phyloP scores from a whole-genome alignment of 2,888 invertebrate species.

The Hermaeophaga mercurialis region DNA sequence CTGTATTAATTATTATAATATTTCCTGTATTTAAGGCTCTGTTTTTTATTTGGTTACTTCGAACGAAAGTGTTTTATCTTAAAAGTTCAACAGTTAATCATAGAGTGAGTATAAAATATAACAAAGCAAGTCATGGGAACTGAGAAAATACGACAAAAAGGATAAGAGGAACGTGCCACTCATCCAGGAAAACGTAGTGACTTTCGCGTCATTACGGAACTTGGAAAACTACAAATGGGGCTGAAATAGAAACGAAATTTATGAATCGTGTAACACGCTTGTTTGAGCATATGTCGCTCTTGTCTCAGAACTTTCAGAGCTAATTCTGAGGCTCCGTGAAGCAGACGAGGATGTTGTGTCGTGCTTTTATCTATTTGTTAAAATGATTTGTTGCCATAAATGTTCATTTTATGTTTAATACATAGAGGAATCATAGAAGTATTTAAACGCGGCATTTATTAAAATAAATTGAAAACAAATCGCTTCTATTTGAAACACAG shows the following conservation, averaged over 20 bases:
- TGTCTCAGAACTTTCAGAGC: conserved; percentile 4
- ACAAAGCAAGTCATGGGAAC: neutral
- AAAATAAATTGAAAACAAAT: no score
- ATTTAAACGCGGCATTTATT: no score
- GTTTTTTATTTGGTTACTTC: no score
- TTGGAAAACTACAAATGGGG: conserved; percentile 39
- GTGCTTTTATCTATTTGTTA: conserved; percentile 4
- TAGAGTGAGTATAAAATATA: neutral
- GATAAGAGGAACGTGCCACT: conserved; percentile 9
- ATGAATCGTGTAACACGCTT: conserved; percentile 22
- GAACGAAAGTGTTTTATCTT: no score
- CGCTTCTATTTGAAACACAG: no score
- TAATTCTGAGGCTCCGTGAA: conserved; percentile 10
- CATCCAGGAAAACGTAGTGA: conserved; percentile 20
- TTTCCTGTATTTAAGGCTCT: no score
- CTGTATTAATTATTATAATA: no score
- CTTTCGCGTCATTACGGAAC: conserved; percentile 32
- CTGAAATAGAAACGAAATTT: conserved; percentile 28
- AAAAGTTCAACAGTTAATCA: neutral
- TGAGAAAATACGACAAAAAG: neutral
- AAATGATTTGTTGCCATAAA: neutral
- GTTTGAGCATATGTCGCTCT: conserved; percentile 23
- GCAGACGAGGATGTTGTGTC: conserved; percentile 1
- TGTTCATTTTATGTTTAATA: no score
- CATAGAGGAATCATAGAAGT: no score